Conservation (phyloP, 1,140 invertebrate species). For the Drosophila nasuta region DNA sequence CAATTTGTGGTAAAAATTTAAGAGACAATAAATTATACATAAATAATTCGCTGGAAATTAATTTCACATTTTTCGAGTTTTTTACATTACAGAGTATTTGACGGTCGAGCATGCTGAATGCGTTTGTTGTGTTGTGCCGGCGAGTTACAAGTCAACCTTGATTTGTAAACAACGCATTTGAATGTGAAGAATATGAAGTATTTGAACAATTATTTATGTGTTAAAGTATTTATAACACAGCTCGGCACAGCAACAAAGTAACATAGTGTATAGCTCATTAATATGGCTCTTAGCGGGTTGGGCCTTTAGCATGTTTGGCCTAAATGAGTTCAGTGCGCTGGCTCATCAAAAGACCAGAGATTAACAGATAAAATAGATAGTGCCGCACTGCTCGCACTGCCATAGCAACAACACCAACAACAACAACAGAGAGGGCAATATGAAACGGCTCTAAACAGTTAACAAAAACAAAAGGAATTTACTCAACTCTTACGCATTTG, state of each 20-base stretch:
- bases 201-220: conserved; percentile 3
- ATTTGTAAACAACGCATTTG: neutral
- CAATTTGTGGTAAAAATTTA: too few species aligned
- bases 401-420: neutral
- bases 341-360: conserved; percentile 9
- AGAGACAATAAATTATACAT: too few species aligned
- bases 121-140: neutral
- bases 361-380: conserved; percentile 1
- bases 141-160: neutral
- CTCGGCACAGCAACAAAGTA: neutral
- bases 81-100: neutral
- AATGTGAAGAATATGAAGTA: neutral
- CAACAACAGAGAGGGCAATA: neutral
- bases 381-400: neutral
- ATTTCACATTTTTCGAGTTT: too few species aligned
- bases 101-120: neutral
- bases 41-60: too few species aligned
- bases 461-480: conserved; percentile 35
- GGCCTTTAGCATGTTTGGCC: neutral
- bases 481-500: conserved; percentile 32
- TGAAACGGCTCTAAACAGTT: neutral
- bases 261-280: neutral
- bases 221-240: neutral
- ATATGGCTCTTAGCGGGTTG: neutral
- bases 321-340: neutral